Evolutionary conservation across 2,888 invertebrate genomes (phyloP).

Genomic region (Pachydiplax longipennis): DNA sequence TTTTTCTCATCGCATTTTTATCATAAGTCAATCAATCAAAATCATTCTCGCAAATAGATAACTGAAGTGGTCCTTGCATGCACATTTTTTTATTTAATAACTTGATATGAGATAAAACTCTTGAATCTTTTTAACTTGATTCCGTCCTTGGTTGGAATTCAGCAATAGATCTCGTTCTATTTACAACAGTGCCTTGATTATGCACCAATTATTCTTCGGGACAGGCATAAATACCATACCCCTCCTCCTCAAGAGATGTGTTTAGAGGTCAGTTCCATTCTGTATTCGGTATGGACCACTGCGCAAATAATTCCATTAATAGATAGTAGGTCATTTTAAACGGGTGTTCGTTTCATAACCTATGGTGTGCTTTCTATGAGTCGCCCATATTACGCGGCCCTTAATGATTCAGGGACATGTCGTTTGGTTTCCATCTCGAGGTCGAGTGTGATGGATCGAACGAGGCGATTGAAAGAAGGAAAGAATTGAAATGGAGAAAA

Average conservation of each 20-base stretch:
- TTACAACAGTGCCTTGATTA: not conserved
- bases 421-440: not conserved
- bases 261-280: not conserved
- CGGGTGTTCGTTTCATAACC: not conserved
- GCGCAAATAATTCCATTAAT: not conserved
- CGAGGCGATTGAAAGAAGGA: not conserved
- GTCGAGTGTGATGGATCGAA: not conserved
- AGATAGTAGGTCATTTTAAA: not conserved
- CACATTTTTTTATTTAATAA: too few species aligned
- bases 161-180: too few species aligned
- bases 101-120: too few species aligned
- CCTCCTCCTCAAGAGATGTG: not conserved
- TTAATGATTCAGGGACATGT: not conserved
- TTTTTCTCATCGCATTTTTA: too few species aligned
- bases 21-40: too few species aligned
- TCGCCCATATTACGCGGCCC: not conserved
- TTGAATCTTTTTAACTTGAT: too few species aligned
- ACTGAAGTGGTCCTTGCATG: too few species aligned
- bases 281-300: not conserved
- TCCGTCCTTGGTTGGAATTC: too few species aligned
- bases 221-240: not conserved
- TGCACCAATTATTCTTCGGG: not conserved
- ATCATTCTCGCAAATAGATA: too few species aligned
- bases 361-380: not conserved
- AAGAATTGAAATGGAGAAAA: not conserved